Evolutionary conservation across 1,140 invertebrate species (phyloP).

Genomic region (Heterodera schachtii): DNA sequence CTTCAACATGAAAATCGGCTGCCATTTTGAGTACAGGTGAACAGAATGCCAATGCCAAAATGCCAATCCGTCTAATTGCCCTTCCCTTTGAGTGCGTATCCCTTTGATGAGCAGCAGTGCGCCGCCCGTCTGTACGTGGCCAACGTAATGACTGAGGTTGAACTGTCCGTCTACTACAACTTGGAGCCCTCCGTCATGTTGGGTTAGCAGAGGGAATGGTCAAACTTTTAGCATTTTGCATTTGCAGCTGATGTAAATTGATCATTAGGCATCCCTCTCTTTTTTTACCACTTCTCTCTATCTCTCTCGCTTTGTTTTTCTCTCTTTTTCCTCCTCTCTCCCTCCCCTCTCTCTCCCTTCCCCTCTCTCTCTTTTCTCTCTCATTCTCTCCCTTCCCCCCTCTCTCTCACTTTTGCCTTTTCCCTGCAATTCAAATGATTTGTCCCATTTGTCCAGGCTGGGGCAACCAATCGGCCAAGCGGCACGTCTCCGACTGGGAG

Average conservation of each 20-base stretch:
- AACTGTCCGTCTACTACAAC: constrained; percentile 46
- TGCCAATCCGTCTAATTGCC: not conserved
- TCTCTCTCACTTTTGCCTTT: too few relatives aligned
- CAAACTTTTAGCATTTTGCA: too few relatives aligned
- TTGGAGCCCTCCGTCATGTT: constrained; percentile 39
- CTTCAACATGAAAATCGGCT: constrained; percentile 59
- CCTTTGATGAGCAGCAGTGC: constrained; percentile 51
- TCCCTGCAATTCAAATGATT: not conserved
- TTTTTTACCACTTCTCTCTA: too few relatives aligned
- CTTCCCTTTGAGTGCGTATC: constrained; percentile 40
- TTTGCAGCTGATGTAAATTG: too few relatives aligned
- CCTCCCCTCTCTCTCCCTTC: too few relatives aligned
- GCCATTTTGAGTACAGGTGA: constrained; percentile 55
- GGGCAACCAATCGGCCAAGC: constrained; percentile 44
- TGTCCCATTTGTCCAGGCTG: constrained; percentile 34
- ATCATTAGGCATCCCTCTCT: too few relatives aligned
- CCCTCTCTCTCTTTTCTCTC: too few relatives aligned
- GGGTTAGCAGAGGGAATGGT: not conserved
- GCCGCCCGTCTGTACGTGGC: constrained; percentile 48
- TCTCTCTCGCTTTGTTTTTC: too few relatives aligned
- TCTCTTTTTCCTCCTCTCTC: too few relatives aligned
- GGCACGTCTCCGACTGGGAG: constrained; percentile 50
- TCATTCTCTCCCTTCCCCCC: too few relatives aligned
- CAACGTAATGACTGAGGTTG: constrained; percentile 49
- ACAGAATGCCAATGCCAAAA: not conserved